Base-by-base conservation (phyloP, 2,797 vertebrate species). In the Saxicola maurus region DNA sequence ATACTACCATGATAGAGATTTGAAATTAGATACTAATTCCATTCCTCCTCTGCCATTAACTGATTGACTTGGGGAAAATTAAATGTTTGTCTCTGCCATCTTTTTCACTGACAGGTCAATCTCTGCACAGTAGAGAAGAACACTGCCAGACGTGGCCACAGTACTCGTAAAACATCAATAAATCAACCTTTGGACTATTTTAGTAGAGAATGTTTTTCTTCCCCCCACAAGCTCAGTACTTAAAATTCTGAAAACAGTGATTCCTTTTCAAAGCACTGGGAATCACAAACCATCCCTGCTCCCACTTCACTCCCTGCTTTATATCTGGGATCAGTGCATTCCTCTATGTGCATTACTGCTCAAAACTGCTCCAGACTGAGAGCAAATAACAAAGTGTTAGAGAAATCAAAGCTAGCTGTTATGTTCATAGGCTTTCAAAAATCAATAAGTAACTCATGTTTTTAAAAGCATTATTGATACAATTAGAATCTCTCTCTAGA, bases 121-220 rank as follows among this genome's bases (percentile, higher is more conserved):
- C 31, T 23, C 43, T 25, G n/a, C n/a, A 15, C 13, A 16, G 30
- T 10, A 42, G 9, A 56, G 40, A 76, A 16, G 16, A 80, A 33
- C 13, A 10, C 21, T 13, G 8, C 24, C 75, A 74, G 57, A 52
- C 23, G 1, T 15, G 5, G 10, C 25, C 35, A 48, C 27, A 48
- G 17, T 13, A 35, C 49, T 38, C 28, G 16, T 25, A 40, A 57
- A 48, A 23, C 4, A 45, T 24, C 35, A 45, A 53, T 9, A 57
- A 64, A 37, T 17, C 45, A 72, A n/a, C 27, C 3, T 37, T 24
- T 11, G 10, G n/a, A 55, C 5, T 51, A 25, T 6, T 62, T 51
- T 1, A 73, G 13, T 7, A n/a, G 30, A 66, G 6, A 53, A 5
- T 24, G 6, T 1, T 11, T 11, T 7, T 1, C 1, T 1, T 0